A percentile compares a stretch with the other conserved stretches of the same genome.
Conservation (phyloP, 1,140 invertebrate species). For the Amphibalanus amphitrite region DNA sequence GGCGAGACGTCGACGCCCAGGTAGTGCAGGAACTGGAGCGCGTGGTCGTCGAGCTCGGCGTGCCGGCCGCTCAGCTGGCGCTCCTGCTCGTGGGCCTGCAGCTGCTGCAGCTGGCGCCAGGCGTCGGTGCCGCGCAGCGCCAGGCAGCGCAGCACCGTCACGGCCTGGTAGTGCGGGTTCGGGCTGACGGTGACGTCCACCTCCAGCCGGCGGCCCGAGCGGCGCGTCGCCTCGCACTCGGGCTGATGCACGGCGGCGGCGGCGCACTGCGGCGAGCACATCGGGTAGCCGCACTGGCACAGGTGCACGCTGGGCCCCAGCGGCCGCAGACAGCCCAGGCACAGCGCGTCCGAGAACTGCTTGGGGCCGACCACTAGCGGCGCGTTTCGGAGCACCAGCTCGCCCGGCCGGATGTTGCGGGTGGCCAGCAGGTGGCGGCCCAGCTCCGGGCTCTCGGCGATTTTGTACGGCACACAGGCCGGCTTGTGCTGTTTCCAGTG, state of each 20-base stretch:
- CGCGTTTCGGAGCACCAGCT: slow-evolving; percentile 48
- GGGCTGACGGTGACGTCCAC: slow-evolving; percentile 22
- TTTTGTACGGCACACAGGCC: slow-evolving; percentile 26
- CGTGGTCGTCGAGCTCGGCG: background rate
- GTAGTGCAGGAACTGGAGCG: slow-evolving; percentile 8
- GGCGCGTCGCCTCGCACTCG: slow-evolving; percentile 16
- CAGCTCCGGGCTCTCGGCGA: slow-evolving; percentile 19
- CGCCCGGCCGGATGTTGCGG: slow-evolving; percentile 49
- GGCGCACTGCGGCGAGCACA: slow-evolving; percentile 43
- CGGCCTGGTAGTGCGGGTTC: slow-evolving; percentile 46
- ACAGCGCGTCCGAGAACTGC: slow-evolving; percentile 14
- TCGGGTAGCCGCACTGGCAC: slow-evolving; percentile 50
- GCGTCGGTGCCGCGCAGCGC: slow-evolving; percentile 41
- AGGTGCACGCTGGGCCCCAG: slow-evolving; percentile 28
- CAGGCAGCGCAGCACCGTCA: slow-evolving; percentile 46
- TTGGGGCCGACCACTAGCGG: slow-evolving; percentile 48
- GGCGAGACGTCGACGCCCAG: background rate
- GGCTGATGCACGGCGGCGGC: slow-evolving; percentile 17
- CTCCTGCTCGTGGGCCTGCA: slow-evolving; percentile 22
- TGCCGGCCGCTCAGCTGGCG: background rate
- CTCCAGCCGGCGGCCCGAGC: slow-evolving; percentile 15
- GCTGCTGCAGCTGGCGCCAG: slow-evolving; percentile 27
- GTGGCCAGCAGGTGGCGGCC: slow-evolving; percentile 53
- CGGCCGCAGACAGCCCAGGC: slow-evolving; percentile 14
- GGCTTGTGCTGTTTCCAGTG: slow-evolving; percentile 30